Percentiles rank a stretch among this genome's conserved stretches.
Evolutionary conservation across 2,113 vertebrate species (phyloP).

Genomic region (Ahaetulla prasina): DNA sequence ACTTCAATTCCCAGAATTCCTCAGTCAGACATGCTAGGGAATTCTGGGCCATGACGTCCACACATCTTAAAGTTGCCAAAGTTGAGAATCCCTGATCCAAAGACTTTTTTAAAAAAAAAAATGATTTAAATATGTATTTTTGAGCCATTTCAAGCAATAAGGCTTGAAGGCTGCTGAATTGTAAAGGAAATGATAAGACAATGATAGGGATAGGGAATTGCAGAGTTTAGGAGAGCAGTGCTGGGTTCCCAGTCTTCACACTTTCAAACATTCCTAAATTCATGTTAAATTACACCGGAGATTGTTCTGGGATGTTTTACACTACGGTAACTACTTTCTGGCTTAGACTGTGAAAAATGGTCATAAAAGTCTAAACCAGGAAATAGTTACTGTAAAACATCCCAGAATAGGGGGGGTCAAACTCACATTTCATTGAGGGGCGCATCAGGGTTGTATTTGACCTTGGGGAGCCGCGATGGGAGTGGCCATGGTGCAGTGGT

Average conservation of each 20-base stretch:
- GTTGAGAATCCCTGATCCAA: not conserved
- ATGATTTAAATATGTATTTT: not conserved
- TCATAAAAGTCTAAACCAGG: no score
- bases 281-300: not conserved
- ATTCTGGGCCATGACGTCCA: not conserved
- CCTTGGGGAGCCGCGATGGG: no score
- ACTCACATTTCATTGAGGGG: no score
- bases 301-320: not conserved
- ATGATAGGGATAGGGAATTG: not conserved
- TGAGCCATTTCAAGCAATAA: not conserved
- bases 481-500: no score
- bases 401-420: no score
- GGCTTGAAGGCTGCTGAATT: not conserved
- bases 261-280: not conserved
- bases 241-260: rapidly evolving
- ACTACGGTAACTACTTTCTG: not conserved
- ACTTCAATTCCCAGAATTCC: no score
- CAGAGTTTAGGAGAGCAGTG: not conserved
- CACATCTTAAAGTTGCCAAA: not conserved
- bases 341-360: no score
- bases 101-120: not conserved
- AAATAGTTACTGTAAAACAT: no score
- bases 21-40: not conserved
- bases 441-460: no score
- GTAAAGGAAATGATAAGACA: not conserved